These are phyloP conservation scores for Sinodicranocentrus sp. DNA, from an alignment of 2,888 invertebrate genomes.

Conservation along the genomic window DNA sequence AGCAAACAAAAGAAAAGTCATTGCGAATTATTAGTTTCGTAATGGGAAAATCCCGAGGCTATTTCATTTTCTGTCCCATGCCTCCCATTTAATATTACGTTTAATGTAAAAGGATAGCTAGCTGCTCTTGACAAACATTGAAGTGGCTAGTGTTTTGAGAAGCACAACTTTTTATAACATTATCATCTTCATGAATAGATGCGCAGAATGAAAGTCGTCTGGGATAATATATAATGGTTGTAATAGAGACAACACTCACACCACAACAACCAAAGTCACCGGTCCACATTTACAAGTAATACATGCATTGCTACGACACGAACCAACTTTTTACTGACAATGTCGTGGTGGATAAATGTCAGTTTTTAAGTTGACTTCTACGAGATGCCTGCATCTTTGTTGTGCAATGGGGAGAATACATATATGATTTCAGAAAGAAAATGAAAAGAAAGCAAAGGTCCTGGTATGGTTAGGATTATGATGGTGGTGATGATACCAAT, in stretches of 20 bases:
- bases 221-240: neutral
- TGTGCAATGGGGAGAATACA: constrained; percentile 26
- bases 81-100: constrained; percentile 67
- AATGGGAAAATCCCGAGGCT: constrained; percentile 70
- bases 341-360: constrained; percentile 54
- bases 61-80: constrained; percentile 59
- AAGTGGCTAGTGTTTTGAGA: constrained; percentile 48
- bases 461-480: too few species aligned
- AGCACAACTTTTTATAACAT: constrained; percentile 52
- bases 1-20: constrained; percentile 66
- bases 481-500: too few species aligned
- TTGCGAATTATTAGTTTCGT: constrained; percentile 68
- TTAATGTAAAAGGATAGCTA: constrained; percentile 68
- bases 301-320: constrained; percentile 7
- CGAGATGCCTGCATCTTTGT: constrained; percentile 16
- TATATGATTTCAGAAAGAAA: neutral
- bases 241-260: neutral
- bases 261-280: neutral
- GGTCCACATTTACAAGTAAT: neutral
- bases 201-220: constrained; percentile 40
- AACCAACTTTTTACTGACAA: constrained; percentile 46
- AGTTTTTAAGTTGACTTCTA: constrained; percentile 39
- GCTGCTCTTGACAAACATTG: constrained; percentile 44
- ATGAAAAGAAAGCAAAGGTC: neutral
- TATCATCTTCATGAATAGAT: constrained; percentile 33